These are phyloP conservation scores for Nephrocerus scutellatus DNA, from an alignment of 2,888 invertebrate genomes.

Conservation along the genomic window DNA sequence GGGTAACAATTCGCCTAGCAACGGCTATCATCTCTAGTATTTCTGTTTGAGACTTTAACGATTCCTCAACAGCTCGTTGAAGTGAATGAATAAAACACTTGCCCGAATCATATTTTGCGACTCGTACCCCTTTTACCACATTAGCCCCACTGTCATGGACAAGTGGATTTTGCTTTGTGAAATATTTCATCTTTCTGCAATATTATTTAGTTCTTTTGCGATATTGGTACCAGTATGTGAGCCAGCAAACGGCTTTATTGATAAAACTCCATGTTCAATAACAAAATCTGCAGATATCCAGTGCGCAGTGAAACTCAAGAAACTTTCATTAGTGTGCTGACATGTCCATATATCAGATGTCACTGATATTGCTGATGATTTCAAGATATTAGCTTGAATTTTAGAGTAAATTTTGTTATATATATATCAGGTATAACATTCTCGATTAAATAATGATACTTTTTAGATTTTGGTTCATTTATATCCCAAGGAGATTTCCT, in stretches of 20 bases:
- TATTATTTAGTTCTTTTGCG: conserved; percentile 10
- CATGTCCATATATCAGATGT: conserved; percentile 3
- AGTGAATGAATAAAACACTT: conserved; percentile 15
- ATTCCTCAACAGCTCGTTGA: conserved; percentile 15
- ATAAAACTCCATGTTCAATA: conserved; percentile 3
- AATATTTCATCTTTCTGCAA: conserved; percentile 9
- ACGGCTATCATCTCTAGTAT: conserved; percentile 16
- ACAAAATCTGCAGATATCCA: background rate
- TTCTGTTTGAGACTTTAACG: conserved; percentile 19
- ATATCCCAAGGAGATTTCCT: too few relatives aligned
- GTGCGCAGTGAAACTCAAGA: too few relatives aligned
- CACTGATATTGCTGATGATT: background rate
- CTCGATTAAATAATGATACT: too few relatives aligned
- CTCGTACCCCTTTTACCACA: conserved; percentile 15
- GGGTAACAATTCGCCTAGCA: conserved; percentile 21
- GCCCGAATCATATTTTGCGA: conserved; percentile 7
- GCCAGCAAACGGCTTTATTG: conserved; percentile 5
- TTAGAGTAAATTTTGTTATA: too few relatives aligned
- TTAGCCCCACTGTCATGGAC: conserved; percentile 11
- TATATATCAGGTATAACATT: too few relatives aligned
- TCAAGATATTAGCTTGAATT: too few relatives aligned
- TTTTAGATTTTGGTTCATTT: too few relatives aligned
- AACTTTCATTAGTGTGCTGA: conserved; percentile 1
- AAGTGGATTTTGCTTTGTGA: conserved; percentile 7
- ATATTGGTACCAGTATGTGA: conserved; percentile 8